Conservation (phyloP, 2,888 invertebrate species). For the Spilosoma lubricipeda region DNA sequence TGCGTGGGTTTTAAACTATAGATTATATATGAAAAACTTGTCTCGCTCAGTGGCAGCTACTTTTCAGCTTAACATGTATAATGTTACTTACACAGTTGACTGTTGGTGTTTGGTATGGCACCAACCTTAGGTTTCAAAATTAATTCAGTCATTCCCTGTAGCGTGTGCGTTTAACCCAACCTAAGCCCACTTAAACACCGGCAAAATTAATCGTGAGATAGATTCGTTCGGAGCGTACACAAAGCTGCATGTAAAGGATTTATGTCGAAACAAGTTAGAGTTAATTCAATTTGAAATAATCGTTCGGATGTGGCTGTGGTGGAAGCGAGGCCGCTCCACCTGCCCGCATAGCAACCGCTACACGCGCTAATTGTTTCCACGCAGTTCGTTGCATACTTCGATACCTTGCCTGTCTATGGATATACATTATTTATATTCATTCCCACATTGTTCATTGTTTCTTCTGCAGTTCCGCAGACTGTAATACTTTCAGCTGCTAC, state of each 20-base stretch:
- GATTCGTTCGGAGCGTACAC: conserved; percentile 15
- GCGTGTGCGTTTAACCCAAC: conserved; percentile 12
- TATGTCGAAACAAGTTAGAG: conserved; percentile 53
- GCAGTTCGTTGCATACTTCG: conserved; percentile 25
- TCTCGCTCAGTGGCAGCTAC: background rate
- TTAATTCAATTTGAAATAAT: conserved; percentile 65
- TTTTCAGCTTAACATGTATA: background rate
- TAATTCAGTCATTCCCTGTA: conserved; percentile 20
- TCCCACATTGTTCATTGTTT: conserved; percentile 22
- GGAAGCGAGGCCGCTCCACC: conserved; percentile 32
- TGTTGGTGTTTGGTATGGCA: too few relatives aligned
- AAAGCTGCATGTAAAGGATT: conserved; percentile 32
- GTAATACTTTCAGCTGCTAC: background rate
- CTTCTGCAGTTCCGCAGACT: conserved; percentile 15
- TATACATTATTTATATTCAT: conserved; percentile 18
- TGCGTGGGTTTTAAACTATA: background rate
- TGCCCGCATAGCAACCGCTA: conserved; percentile 50
- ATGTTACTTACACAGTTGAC: background rate
- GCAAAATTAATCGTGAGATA: conserved; percentile 20
- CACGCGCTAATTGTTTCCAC: conserved; percentile 53
- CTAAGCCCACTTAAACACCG: conserved; percentile 4
- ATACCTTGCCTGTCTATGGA: conserved; percentile 29
- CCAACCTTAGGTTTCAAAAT: conserved; percentile 12
- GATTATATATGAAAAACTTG: background rate
- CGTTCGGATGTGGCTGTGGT: conserved; percentile 46